Evolutionary conservation across 2,888 invertebrate genomes (phyloP), one percentile per base, ranked within the genome.

Genomic region (Drosophila stalkeri): DNA sequence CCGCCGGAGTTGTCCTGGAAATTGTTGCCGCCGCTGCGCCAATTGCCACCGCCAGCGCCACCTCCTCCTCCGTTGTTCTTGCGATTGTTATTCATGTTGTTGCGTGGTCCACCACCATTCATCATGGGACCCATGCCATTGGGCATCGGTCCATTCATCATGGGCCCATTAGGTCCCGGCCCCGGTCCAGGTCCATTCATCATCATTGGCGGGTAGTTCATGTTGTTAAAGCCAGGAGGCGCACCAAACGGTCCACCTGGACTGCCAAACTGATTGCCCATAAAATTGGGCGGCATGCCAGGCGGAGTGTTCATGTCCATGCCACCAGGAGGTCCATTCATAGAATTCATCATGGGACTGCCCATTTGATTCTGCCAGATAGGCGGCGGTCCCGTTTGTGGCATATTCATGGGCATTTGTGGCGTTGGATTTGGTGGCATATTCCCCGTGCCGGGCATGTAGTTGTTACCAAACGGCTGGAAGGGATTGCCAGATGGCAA

Each of bases 1-100:
- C 94, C 91, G 62, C 88, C 87, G 47, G 78, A 75, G 59, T 82
- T 90, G 46, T 91, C 91, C 72, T 90, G 89, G 55, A 92, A 92
- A 51, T 91, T 91, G 56, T 90, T 91, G 82, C 91, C 94, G 20
- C 92, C 92, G 16, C 84, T 89, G 52, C 92, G 90, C 92, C 92
- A 92, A 80, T 91, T 83, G 71, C 92, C 91, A 46, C 92, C 91
- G 39, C 81, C 82, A 16, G 77, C 79, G 11, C 41, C 55, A 18
- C 56, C 37, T 1, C 18, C 41, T 2, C 52, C 52, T 54, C 31
- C 68, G 6, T 81, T 82, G 52, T 76, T 86, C 61, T 86, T 87
- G 33, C 90, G 85, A 64, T 89, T 89, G 44, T 77, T 81, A 59
- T 84, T 86, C 51, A 51, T 51, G 62, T 87, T 88, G 46, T 80